Base-by-base conservation (phyloP, 1,140 invertebrate genomes). In the Meloidogyne hapla region DNA sequence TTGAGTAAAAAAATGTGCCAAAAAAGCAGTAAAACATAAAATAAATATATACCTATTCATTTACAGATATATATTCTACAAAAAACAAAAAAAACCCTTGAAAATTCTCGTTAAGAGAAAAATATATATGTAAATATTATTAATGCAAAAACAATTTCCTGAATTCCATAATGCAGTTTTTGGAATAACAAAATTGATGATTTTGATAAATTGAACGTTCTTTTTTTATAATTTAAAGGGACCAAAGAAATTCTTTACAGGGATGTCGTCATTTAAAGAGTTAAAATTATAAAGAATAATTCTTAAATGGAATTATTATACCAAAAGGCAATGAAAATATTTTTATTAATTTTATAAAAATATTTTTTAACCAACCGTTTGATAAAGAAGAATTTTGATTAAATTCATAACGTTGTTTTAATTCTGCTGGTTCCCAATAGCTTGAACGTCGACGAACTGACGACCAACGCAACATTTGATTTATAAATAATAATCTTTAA, bases 401-500 rank as follows among this genome's bases (percentile, higher is more conserved):
- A 56, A 56, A 56, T 56, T n/a, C 70, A 62, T 73, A 73, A 28
- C 70, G 70, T 21, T 73, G 45, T 25, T 56, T 38, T 6, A 73
- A 64, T 21, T 73, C 56, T 23, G 12, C 23, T 38, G 70, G 70
- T 21, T 73, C 70, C 70, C 70, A 73, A 33, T 73, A 73, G 3
- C 33, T 40, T 10, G 56, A 63, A 64, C 70, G 70, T n/a, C 70
- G 21, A 64, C 56, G 70, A 61, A 73, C 70, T 38, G 70, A 21
- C 33, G 70, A 63, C 70, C 70, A 67, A 21, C 65, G 65, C 65
- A 67, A 42, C 65, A 67, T 67, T 67, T 56, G n/a, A 56, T 56
- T 56, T 21, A 56, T n/a, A 56, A 48, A 18, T 18, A 48, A 18
- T 56, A n/a, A 56, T n/a, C 48, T 56, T 56, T n/a, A n/a, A 56